Conservation (phyloP, 2,888 invertebrate genomes). For the Phrixothrix hirtus region DNA sequence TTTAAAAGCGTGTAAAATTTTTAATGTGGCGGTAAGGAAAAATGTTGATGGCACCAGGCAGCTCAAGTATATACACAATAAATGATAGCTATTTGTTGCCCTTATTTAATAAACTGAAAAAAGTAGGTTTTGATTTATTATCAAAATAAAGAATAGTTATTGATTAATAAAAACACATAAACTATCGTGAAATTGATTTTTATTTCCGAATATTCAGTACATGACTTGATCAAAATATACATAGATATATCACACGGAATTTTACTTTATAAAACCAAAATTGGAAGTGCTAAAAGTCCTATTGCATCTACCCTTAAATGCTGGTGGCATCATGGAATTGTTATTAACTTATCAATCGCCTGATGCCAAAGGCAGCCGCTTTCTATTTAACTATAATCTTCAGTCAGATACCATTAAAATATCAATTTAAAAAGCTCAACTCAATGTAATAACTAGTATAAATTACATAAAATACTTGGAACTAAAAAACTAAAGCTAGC, state of each 20-base stretch:
- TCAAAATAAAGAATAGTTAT: too few species aligned
- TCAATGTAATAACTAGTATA: constrained; percentile 15
- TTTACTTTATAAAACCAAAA: constrained; percentile 11
- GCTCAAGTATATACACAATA: too few species aligned
- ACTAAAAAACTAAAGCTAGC: constrained; percentile 12
- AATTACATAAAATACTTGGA: constrained; percentile 21
- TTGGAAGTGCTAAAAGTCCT: constrained; percentile 8
- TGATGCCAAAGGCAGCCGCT: neutral
- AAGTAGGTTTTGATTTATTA: too few species aligned
- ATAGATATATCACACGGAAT: constrained; percentile 25
- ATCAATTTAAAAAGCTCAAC: constrained; percentile 15
- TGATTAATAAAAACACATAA: too few species aligned
- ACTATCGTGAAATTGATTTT: constrained; percentile 58
- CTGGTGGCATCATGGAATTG: too few species aligned
- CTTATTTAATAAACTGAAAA: too few species aligned
- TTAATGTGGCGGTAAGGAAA: too few species aligned
- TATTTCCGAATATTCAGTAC: constrained; percentile 19
- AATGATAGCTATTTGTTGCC: too few species aligned
- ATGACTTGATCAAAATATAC: constrained; percentile 24
- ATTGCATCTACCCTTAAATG: constrained; percentile 4
- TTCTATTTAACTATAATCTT: constrained; percentile 3
- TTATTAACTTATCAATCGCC: too few species aligned
- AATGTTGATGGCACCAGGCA: too few species aligned
- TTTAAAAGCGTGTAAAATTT: too few species aligned
- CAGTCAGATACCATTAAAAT: constrained; percentile 16